Percentiles rank a stretch among this genome's conserved stretches.
phyloP scores from a whole-genome alignment of 2,113 vertebrate genomes.

The Oceanites oceanicus region DNA sequence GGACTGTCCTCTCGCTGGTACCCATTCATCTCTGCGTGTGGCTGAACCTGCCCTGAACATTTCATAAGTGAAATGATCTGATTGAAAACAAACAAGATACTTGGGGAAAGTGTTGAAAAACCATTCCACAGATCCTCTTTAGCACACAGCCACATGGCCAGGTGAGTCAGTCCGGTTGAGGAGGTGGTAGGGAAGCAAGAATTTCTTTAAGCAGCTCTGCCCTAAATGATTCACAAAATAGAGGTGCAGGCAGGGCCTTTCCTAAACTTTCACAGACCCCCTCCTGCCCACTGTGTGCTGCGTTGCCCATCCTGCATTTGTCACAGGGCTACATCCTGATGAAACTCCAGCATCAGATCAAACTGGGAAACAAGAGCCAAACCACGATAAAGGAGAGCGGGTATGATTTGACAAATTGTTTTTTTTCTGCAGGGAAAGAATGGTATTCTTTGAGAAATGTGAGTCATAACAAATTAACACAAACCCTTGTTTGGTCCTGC shows the following conservation, averaged over 20 bases:
- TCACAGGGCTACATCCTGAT: not conserved
- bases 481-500: not conserved
- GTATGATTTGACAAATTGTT: not conserved
- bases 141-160: not conserved
- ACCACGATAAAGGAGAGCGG: not conserved
- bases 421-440: not conserved
- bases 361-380: not conserved
- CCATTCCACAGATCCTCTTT: not conserved
- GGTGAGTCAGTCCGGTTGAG: not conserved
- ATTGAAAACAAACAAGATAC: not conserved
- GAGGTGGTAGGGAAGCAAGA: not conserved
- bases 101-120: not conserved
- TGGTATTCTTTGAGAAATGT: not conserved
- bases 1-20: not conserved
- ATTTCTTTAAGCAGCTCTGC: not conserved
- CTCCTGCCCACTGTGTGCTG: not conserved
- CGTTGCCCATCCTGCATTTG: accelerated
- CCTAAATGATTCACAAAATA: not conserved
- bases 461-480: not conserved
- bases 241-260: not conserved
- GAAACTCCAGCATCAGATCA: not conserved
- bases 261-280: not conserved
- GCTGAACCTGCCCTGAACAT: accelerated
- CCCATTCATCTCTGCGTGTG: not conserved
- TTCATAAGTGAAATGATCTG: not conserved